Evolutionary conservation across 2,888 invertebrate genomes (phyloP).

Genomic region (Atethmia centrago): DNA sequence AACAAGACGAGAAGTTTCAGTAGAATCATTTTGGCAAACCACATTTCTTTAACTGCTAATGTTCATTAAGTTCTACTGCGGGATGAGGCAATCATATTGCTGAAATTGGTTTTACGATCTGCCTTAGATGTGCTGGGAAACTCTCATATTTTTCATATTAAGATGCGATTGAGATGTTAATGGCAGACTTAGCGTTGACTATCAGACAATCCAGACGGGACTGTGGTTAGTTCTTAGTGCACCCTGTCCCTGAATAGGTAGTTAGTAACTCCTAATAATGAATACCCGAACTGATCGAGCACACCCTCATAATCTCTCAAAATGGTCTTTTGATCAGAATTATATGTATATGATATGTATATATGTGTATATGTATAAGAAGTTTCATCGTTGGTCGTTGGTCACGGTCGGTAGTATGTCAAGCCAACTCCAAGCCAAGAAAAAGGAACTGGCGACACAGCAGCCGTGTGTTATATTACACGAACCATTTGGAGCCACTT

Average conservation of each 20-base stretch:
- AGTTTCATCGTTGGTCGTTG: neutral
- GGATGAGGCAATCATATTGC: constrained; percentile 50
- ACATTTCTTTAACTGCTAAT: constrained; percentile 31
- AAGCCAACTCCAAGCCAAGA: too few relatives aligned
- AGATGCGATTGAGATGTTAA: neutral
- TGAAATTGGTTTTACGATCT: constrained; percentile 20
- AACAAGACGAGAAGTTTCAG: constrained; percentile 27
- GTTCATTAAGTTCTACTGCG: constrained; percentile 27
- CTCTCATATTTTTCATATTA: neutral
- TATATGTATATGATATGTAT: too few relatives aligned
- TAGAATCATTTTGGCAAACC: constrained; percentile 21
- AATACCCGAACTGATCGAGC: neutral
- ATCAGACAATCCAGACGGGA: neutral
- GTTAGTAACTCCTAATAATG: too few relatives aligned
- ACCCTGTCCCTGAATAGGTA: neutral
- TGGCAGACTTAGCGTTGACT: neutral
- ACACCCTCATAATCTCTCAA: neutral
- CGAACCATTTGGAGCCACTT: too few relatives aligned
- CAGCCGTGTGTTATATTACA: too few relatives aligned
- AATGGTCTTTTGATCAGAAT: neutral
- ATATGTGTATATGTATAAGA: too few relatives aligned
- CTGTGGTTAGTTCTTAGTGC: too few relatives aligned
- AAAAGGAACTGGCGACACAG: too few relatives aligned
- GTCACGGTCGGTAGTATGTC: too few relatives aligned
- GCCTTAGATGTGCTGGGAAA: constrained; percentile 5